Conservation (phyloP, 2,113 vertebrate species). For the Paramisgurnus dabryanus region DNA sequence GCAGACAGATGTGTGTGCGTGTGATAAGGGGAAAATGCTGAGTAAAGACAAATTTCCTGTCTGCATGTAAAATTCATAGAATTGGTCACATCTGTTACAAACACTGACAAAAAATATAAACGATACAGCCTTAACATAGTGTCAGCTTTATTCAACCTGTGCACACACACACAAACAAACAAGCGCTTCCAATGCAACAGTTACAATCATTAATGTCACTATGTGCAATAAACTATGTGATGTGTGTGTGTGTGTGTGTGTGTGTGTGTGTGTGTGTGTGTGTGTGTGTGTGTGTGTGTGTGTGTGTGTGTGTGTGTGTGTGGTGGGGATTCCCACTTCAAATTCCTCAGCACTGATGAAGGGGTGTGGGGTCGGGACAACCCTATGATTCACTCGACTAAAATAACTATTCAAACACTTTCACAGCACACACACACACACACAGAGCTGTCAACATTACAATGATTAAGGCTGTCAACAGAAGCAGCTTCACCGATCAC, state of each 20-base stretch:
- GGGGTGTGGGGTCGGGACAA: conserved; percentile 26
- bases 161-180: no score
- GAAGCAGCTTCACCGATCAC: neutral
- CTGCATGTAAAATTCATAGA: neutral
- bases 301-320: neutral
- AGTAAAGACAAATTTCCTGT: neutral
- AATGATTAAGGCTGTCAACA: neutral
- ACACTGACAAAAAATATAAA: neutral
- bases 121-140: no score
- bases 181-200: neutral
- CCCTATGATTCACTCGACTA: conserved; percentile 27
- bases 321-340: conserved; percentile 9
- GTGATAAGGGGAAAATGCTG: neutral
- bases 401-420: conserved; percentile 20
- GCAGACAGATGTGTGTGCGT: neutral
- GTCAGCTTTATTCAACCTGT: neutral
- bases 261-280: neutral
- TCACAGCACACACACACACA: neutral
- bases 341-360: conserved; percentile 29
- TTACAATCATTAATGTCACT: neutral
- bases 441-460: no score
- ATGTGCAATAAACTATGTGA: neutral
- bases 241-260: neutral
- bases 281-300: neutral
- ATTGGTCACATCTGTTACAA: neutral